Conservation (phyloP, 2,888 invertebrate genomes). For the Epistrophe eligans region DNA sequence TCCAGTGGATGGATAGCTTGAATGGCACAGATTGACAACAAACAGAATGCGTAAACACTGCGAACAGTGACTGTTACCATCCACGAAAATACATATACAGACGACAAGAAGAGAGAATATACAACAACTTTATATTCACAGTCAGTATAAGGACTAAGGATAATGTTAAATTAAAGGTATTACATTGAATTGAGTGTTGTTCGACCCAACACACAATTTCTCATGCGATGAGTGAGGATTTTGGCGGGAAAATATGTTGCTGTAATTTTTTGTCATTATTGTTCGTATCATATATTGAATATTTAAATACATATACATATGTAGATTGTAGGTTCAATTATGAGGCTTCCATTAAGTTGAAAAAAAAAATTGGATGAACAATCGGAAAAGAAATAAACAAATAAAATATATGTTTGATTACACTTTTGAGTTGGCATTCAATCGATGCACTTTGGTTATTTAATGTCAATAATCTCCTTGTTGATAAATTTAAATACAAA, state of each 20-base stretch:
- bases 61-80: conserved; percentile 48
- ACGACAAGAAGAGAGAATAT: conserved; percentile 14
- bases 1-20: conserved; percentile 64
- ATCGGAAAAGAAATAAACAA: background rate
- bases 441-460: conserved; percentile 30
- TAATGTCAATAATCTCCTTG: conserved; percentile 42
- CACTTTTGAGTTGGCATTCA: conserved; percentile 23
- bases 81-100: background rate
- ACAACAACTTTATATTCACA: conserved; percentile 48
- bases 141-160: conserved; percentile 38
- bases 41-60: conserved; percentile 72
- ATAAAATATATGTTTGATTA: conserved; percentile 16
- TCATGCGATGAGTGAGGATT: conserved; percentile 26
- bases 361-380: background rate
- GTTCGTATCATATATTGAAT: conserved; percentile 43
- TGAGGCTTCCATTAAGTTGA: conserved; percentile 16
- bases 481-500: conserved; percentile 8
- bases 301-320: conserved; percentile 11
- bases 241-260: conserved; percentile 40
- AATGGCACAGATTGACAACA: conserved; percentile 70
- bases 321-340: background rate
- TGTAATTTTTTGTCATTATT: background rate
- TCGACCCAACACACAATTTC: background rate
- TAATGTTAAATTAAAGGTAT: conserved; percentile 71
- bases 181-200: conserved; percentile 55